phyloP scores from a whole-genome alignment of 2,113 vertebrate genomes.

The Myotis lucifugus region DNA sequence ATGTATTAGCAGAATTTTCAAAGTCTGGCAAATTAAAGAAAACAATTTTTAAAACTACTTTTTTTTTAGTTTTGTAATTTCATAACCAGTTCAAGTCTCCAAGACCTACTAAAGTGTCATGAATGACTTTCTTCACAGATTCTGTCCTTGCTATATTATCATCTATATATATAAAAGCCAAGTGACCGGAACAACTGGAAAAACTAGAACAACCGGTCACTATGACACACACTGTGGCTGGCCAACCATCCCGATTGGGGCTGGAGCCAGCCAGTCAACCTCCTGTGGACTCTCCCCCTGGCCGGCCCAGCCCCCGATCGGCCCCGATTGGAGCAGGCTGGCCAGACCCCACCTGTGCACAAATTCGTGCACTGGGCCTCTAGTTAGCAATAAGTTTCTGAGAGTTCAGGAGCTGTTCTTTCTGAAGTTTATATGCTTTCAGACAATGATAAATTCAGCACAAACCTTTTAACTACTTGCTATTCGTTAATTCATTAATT shows the following conservation, averaged over 20 bases:
- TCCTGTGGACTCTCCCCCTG: too few relatives aligned
- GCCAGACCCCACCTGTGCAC: too few relatives aligned
- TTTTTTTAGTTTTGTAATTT: neutral
- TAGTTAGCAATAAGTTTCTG: neutral
- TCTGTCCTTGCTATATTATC: neutral
- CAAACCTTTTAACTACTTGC: neutral
- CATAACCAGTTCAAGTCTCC: neutral
- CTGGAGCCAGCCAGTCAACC: too few relatives aligned
- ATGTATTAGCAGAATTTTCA: constrained; percentile 22
- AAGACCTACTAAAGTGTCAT: neutral
- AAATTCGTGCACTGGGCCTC: too few relatives aligned
- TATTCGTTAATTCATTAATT: neutral
- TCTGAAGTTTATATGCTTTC: neutral
- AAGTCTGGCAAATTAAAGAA: constrained; percentile 25
- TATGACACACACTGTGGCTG: too few relatives aligned
- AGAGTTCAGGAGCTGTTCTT: neutral
- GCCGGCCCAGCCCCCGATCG: too few relatives aligned
- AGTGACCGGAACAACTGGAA: too few relatives aligned
- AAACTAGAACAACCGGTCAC: too few relatives aligned
- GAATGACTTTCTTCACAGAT: neutral
- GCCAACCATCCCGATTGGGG: too few relatives aligned
- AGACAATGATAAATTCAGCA: neutral
- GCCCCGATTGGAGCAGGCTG: rapidly evolving
- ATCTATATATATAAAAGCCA: neutral
- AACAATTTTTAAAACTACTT: neutral